These are phyloP conservation scores for Falco berigora DNA, from an alignment of 2,797 vertebrate species.

Conservation along the genomic window DNA sequence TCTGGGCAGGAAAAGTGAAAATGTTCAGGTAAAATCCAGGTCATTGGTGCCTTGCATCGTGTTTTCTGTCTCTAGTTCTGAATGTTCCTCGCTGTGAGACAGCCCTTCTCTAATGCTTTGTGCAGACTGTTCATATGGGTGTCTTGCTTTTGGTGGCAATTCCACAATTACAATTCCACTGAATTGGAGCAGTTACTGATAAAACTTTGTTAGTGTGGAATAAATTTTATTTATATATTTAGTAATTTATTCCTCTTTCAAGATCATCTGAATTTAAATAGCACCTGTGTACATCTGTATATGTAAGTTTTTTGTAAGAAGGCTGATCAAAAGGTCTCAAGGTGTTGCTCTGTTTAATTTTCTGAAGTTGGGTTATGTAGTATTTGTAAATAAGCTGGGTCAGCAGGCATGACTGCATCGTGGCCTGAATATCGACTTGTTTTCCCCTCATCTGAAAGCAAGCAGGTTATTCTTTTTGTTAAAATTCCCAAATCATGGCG, in stretches of 20 bases:
- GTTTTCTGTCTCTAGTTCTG: not conserved
- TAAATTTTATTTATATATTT: not conserved
- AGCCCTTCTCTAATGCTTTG: not conserved
- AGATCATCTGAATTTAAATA: not conserved
- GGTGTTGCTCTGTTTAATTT: not conserved
- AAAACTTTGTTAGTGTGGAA: not conserved
- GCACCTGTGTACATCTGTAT: not conserved
- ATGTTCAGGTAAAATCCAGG: not conserved
- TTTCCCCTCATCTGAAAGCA: not conserved
- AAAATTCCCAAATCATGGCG: not conserved
- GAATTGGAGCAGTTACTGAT: not conserved
- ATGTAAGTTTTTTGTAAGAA: not conserved
- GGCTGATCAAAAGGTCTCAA: not conserved
- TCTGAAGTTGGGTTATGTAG: not conserved
- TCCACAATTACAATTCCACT: not conserved
- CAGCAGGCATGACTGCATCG: not conserved
- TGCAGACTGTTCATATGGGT: not conserved
- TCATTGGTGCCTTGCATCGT: not conserved
- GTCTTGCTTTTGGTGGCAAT: not conserved
- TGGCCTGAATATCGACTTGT: not conserved
- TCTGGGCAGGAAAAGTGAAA: not conserved
- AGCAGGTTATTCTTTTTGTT: not conserved
- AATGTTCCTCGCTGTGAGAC: not conserved
- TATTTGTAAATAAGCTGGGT: not conserved
- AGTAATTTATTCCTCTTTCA: not conserved